Evolutionary conservation across 2,888 invertebrate genomes (phyloP), one percentile per base, ranked within the genome.

Genomic region (Coremacera marginata): DNA sequence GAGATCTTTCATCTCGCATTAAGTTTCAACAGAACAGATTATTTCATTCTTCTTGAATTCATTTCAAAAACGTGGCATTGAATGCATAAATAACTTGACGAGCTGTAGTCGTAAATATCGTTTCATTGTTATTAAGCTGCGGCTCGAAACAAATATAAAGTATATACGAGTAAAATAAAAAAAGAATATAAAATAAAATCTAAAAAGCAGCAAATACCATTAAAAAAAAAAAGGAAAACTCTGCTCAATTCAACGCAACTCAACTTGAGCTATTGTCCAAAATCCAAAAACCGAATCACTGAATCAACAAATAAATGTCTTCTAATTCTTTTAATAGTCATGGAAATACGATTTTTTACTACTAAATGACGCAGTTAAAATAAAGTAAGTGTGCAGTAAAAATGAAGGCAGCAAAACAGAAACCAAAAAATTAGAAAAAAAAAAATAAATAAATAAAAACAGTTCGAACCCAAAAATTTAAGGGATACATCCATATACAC

Each of bases 341-440:
- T 72, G 72, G 37, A 72, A 72, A 72, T 72, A 37, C 49, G 27
- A 62, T 62, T 70, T 72, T 60, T 63, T 62, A 70, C 25, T 55
- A 70, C 44, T 44, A 22, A 67, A 34, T 55, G 55, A 31, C 52
- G 70, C 70, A 27, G 34, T 70, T 65, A 65, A 70, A 70, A 52
- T n/a, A 52, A 55, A 22, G 31, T 67, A 70, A 70, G 55, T 70
- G 14, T 52, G 52, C 70, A 55, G n/a, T 57, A 55, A 70, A 70
- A 52, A 14, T 19, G 65, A 19, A n/a, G 55, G 19, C 19, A 25
- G 9, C 57, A 27, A 22, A 34, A 57, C 19, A 14, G 19, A 70
- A 31, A 5, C 31, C 55, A 31, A 16, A 34, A 70, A 52, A 34
- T 9, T 5, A 31, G 34, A 31, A 7, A n/a, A n/a, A 11, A 27